Percentiles rank a stretch among this genome's conserved stretches.
Evolutionary conservation across 2,113 vertebrate species (phyloP).

Genomic region (Gambusia holbrooki): DNA sequence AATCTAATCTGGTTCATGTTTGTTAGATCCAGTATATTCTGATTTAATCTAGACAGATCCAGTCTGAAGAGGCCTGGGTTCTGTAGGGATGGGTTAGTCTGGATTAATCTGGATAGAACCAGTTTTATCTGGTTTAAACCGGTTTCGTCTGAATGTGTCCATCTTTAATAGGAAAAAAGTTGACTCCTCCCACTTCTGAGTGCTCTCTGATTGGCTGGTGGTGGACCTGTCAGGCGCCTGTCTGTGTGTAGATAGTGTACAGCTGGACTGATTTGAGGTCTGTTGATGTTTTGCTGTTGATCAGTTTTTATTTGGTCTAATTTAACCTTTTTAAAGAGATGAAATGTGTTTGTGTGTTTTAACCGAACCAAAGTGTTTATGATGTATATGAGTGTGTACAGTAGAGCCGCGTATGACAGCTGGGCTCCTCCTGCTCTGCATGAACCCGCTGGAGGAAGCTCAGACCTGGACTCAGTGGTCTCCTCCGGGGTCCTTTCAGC

Average conservation of each 20-base stretch:
- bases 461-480: not conserved
- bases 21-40: not conserved
- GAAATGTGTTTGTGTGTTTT: slow-evolving; percentile 43
- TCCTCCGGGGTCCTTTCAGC: slow-evolving; percentile 9
- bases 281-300: slow-evolving; percentile 55
- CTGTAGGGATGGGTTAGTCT: no score
- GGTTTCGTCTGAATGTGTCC: not conserved
- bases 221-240: slow-evolving; percentile 19
- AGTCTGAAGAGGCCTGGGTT: no score
- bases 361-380: slow-evolving; percentile 83
- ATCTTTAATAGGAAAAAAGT: not conserved
- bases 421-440: slow-evolving; percentile 34
- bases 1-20: not conserved
- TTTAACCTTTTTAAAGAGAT: slow-evolving; percentile 67
- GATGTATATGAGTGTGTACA: slow-evolving; percentile 70
- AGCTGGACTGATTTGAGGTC: slow-evolving; percentile 56
- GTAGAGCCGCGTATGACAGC: slow-evolving; percentile 1
- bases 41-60: no score
- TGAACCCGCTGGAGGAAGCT: slow-evolving; percentile 32
- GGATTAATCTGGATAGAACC: no score
- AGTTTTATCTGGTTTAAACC: not conserved
- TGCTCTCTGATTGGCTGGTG: slow-evolving; percentile 32
- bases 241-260: slow-evolving; percentile 71
- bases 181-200: slow-evolving; percentile 22
- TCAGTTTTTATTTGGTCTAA: slow-evolving; percentile 64